phyloP scores from a whole-genome alignment of 2,113 vertebrate genomes.

The Odobenus rosmarus region DNA sequence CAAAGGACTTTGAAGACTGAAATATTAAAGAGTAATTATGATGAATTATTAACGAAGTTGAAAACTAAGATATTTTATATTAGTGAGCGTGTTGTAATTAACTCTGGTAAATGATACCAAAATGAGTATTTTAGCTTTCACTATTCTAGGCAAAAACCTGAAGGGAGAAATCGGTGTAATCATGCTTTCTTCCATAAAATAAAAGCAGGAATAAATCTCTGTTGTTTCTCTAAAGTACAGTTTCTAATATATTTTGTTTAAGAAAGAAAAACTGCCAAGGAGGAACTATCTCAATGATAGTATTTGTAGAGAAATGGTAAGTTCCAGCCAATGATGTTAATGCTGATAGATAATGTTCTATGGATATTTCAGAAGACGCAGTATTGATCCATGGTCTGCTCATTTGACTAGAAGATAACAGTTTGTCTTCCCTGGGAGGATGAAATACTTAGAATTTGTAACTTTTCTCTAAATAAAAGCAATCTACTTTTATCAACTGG shows the following conservation, averaged over 20 bases:
- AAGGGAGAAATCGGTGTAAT: constrained; percentile 68
- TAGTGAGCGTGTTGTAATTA: constrained; percentile 75
- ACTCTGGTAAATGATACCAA: constrained; percentile 72
- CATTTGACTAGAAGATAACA: constrained; percentile 73
- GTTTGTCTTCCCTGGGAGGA: constrained; percentile 66
- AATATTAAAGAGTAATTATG: constrained; percentile 73
- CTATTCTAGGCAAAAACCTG: constrained; percentile 50
- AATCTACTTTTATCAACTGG: constrained; percentile 72
- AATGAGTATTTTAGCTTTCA: constrained; percentile 76
- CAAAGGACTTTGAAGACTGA: constrained; percentile 69
- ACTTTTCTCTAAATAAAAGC: constrained; percentile 50
- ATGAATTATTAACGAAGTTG: constrained; percentile 66
- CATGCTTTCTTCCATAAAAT: constrained; percentile 63
- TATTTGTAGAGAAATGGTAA: constrained; percentile 46
- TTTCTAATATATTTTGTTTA: constrained; percentile 54
- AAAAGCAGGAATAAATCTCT: constrained; percentile 52
- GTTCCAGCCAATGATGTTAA: constrained; percentile 40
- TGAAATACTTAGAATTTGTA: constrained; percentile 48
- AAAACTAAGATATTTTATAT: constrained; percentile 57
- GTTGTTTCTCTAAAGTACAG: background rate
- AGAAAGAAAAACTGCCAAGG: background rate
- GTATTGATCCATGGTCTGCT: constrained; percentile 67
- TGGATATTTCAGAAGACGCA: constrained; percentile 67
- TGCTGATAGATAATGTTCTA: constrained; percentile 47
- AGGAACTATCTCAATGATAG: background rate